Percentiles rank a stretch among this genome's conserved stretches.
Evolutionary conservation across 2,888 invertebrate species (phyloP).

Genomic region (Drosophila testacea): DNA sequence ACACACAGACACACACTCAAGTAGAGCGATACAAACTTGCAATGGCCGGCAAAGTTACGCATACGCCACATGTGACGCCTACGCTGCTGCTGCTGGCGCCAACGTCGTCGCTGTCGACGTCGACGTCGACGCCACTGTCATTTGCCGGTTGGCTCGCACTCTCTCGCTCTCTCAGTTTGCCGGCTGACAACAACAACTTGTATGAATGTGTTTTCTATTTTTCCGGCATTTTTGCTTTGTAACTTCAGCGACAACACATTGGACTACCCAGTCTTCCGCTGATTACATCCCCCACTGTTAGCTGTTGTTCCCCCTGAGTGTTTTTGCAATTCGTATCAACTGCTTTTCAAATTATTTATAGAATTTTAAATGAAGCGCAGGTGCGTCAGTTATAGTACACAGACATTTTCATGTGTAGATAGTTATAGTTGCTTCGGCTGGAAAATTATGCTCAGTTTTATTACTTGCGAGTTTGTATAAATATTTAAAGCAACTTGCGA

Average conservation of each 20-base stretch:
- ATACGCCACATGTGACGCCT: conserved; percentile 61
- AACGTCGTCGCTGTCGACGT: conserved; percentile 5
- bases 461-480: conserved; percentile 55
- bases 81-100: conserved; percentile 15
- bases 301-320: conserved; percentile 1
- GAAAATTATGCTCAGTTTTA: conserved; percentile 73
- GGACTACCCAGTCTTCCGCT: neutral
- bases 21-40: conserved; percentile 11
- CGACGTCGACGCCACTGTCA: neutral
- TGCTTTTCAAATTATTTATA: conserved; percentile 78
- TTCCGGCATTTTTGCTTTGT: conserved; percentile 47
- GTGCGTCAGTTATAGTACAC: conserved; percentile 43
- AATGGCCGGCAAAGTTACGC: conserved; percentile 54
- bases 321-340: conserved; percentile 66
- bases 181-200: conserved; percentile 71
- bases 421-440: conserved; percentile 34
- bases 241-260: conserved; percentile 10
- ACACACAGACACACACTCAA: neutral
- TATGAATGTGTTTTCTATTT: conserved; percentile 76
- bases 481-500: conserved; percentile 65
- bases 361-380: conserved; percentile 72
- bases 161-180: conserved; percentile 19
- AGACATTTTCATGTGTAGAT: conserved; percentile 6
- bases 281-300: neutral
- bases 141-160: neutral